Base-by-base conservation (phyloP, 1,140 invertebrate genomes). In the Brachionus manjavacas region DNA sequence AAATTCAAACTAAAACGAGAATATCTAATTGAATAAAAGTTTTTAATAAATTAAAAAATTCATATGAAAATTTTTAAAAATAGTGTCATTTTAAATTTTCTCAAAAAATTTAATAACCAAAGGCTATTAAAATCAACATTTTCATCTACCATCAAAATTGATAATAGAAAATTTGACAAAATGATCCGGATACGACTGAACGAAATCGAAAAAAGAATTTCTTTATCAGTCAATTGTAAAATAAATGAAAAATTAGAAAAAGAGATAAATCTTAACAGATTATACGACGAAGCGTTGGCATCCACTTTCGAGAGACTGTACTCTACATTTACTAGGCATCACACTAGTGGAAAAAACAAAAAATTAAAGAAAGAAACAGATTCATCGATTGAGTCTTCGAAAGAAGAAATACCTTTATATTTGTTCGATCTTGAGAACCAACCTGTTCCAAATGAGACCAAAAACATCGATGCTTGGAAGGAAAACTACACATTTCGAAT, bases 391-490 rank as follows among this genome's bases (percentile, higher is more conserved):
- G 79, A 81, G 4, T 11, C 41, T 4, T 3, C 39, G 11, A 68
- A 64, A 46, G 35, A 60, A 81, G 25, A 81, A 28, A 14, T 64
- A 9, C 79, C 79, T 14, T 35, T 81, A 20, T 41, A 46, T 16
- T 43, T 81, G 9, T 66, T 46, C 9, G 52, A 81, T 64, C 11
- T 35, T 1, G 64, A 81, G 31, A 81, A 81, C 25, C 55, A 81
- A 43, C n/a, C 41, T 39, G 35, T 81, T 1, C 25, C 79, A 23
- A 9, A 35, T 11, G 79, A 81, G 4, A 81, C 79, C 16, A 81
- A 81, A 81, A 81, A 81, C 16, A 81, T 81, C 14, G 79, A 81
- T 46, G 79, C 79, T 0, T 81, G 79, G 79, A 81, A 81, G 46
- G 79, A 81, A 39, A 68, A 68, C 20, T 81, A 81, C 31, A 81